phyloP scores from a whole-genome alignment of 2,797 vertebrate species.

The Cottoperca gobio region DNA sequence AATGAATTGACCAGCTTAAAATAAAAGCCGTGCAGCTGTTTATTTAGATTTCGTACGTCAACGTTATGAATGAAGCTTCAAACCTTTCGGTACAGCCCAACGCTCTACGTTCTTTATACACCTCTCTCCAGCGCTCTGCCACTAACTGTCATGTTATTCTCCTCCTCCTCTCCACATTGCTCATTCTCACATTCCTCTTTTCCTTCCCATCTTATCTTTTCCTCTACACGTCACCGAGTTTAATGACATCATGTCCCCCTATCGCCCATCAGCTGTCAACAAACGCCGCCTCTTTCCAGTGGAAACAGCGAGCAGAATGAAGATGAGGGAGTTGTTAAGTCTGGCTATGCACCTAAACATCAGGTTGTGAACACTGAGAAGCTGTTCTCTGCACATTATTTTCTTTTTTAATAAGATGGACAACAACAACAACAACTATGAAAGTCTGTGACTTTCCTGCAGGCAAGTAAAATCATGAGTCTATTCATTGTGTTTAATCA shows the following conservation, averaged over 20 bases:
- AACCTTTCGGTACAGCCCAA: too few species aligned
- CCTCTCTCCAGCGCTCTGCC: too few species aligned
- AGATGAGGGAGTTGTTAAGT: not conserved
- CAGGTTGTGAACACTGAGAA: not conserved
- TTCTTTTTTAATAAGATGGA: too few species aligned
- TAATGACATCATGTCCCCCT: conserved; percentile 23
- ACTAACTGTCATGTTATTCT: not conserved
- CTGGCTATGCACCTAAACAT: not conserved
- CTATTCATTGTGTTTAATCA: too few species aligned
- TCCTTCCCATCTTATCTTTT: too few species aligned
- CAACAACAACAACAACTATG: not conserved
- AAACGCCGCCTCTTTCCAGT: not conserved
- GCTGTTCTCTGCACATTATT: not conserved
- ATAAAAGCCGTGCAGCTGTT: too few species aligned
- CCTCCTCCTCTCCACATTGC: not conserved
- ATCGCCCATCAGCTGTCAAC: conserved; percentile 20
- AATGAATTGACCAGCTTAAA: too few species aligned
- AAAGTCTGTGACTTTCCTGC: not conserved
- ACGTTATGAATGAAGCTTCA: too few species aligned
- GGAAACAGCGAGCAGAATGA: not conserved
- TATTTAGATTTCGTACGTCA: too few species aligned
- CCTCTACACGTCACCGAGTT: conserved; percentile 41
- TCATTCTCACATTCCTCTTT: not conserved
- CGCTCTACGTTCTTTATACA: too few species aligned
- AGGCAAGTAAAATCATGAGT: too few species aligned